phyloP scores from a whole-genome alignment of 2,797 vertebrate species.

The Psittacula derbiana region DNA sequence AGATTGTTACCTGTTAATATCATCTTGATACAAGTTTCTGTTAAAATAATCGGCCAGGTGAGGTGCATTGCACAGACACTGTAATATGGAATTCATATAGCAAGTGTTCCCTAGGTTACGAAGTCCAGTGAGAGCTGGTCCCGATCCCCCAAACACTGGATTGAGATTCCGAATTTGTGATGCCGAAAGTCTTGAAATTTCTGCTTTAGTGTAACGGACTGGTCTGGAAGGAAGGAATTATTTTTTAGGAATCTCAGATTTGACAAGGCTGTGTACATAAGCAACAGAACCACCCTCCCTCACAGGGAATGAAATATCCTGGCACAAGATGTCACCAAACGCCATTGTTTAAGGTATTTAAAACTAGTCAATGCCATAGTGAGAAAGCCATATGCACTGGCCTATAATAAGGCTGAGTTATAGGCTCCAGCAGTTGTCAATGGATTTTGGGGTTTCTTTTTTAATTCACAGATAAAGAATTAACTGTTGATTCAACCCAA shows the following conservation, averaged over 20 bases:
- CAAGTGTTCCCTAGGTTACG: slow-evolving; percentile 98
- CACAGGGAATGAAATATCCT: neutral
- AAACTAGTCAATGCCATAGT: neutral
- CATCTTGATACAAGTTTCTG: slow-evolving; percentile 88
- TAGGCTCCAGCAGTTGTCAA: neutral
- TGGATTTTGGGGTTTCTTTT: accelerated
- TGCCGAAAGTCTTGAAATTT: slow-evolving; percentile 90
- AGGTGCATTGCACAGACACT: slow-evolving; percentile 94
- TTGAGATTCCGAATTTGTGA: slow-evolving; percentile 95
- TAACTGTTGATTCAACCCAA: neutral
- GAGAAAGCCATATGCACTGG: neutral
- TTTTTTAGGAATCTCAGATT: neutral
- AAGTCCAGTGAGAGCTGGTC: slow-evolving; percentile 92
- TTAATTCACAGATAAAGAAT: neutral
- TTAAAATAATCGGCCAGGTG: slow-evolving; percentile 94
- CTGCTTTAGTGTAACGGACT: slow-evolving; percentile 85
- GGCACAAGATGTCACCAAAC: neutral
- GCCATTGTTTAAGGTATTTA: neutral
- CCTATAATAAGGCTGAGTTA: neutral
- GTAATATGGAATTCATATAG: slow-evolving; percentile 98
- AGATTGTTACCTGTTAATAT: slow-evolving; percentile 90
- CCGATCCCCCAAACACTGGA: slow-evolving; percentile 91
- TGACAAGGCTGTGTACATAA: neutral
- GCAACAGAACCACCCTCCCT: neutral
- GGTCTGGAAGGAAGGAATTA: slow-evolving; percentile 63